Evolutionary conservation across 2,797 vertebrate species (phyloP).

Genomic region (Malacoctenus gilli): DNA sequence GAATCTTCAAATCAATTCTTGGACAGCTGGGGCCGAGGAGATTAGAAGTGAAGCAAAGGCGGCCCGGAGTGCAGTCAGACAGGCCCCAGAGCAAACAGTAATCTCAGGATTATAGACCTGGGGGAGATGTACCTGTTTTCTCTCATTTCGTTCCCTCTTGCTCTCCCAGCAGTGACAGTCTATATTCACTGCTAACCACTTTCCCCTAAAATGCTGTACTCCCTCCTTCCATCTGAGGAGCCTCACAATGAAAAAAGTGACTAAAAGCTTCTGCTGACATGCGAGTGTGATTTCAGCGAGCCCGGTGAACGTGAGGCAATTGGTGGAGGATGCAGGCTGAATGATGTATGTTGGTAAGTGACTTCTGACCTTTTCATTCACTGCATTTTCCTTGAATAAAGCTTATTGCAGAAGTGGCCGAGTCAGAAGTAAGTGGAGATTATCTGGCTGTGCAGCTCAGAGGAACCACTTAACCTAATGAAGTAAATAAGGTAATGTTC

Average conservation of each 20-base stretch:
- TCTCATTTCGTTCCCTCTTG: constrained; percentile 78
- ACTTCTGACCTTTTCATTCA: constrained; percentile 61
- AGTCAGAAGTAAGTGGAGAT: constrained; percentile 50
- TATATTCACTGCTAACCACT: constrained; percentile 73
- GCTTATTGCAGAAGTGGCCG: constrained; percentile 43
- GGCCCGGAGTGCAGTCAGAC: constrained; percentile 77
- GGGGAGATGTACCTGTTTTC: constrained; percentile 85
- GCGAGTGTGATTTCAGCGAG: constrained; percentile 35
- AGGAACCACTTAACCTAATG: constrained; percentile 81
- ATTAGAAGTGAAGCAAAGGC: constrained; percentile 84
- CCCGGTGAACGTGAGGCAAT: constrained; percentile 29
- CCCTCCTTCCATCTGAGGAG: constrained; percentile 52
- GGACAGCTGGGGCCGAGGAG: constrained; percentile 84
- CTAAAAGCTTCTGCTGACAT: constrained; percentile 62
- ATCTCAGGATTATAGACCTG: constrained; percentile 86
- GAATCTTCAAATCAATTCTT: constrained; percentile 87
- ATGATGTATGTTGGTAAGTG: constrained; percentile 41
- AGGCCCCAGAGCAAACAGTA: constrained; percentile 83
- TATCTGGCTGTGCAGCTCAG: constrained; percentile 47
- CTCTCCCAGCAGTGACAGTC: constrained; percentile 75
- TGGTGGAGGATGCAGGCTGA: constrained; percentile 24
- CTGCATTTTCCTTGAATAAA: constrained; percentile 48
- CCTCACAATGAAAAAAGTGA: constrained; percentile 51
- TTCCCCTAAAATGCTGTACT: constrained; percentile 52
- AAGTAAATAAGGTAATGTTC: constrained; percentile 77